These are phyloP conservation scores for Gadopsis marmoratus DNA, from an alignment of 2,797 vertebrate species.

Conservation along the genomic window DNA sequence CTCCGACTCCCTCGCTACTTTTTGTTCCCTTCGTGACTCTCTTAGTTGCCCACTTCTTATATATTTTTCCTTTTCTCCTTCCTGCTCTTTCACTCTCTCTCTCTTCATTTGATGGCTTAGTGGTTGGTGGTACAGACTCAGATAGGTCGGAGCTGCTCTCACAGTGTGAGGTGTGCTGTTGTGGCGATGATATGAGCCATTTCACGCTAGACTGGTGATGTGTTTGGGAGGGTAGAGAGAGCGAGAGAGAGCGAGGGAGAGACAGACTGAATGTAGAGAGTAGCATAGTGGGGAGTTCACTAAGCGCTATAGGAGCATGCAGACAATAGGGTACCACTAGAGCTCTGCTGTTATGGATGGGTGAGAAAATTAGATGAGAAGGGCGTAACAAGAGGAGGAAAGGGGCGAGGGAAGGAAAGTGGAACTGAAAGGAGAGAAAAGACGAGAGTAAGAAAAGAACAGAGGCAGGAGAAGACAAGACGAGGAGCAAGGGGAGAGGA, in stretches of 20 bases:
- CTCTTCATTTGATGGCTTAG: slow-evolving; percentile 52
- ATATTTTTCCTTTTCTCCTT: background rate
- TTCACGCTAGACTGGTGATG: slow-evolving; percentile 81
- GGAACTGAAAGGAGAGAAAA: background rate
- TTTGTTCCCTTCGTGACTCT: background rate
- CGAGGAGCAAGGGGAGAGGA: background rate
- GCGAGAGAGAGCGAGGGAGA: background rate
- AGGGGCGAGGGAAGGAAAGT: background rate
- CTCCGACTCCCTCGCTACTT: background rate
- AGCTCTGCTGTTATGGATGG: slow-evolving; percentile 60
- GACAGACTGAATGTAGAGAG: slow-evolving; percentile 28
- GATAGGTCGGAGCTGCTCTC: slow-evolving; percentile 53
- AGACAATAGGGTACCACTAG: slow-evolving; percentile 41
- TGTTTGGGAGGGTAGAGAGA: slow-evolving; percentile 53
- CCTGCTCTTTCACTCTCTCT: slow-evolving; percentile 1
- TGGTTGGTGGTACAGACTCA: slow-evolving; percentile 47
- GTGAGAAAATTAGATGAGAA: slow-evolving; percentile 64
- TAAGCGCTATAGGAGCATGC: slow-evolving; percentile 53
- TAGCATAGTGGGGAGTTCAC: slow-evolving; percentile 47
- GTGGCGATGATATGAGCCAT: slow-evolving; percentile 78
- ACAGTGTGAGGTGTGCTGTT: slow-evolving; percentile 66
- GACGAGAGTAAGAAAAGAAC: background rate
- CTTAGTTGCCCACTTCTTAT: background rate
- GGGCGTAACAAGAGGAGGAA: slow-evolving; percentile 43
- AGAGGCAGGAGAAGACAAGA: background rate